These are phyloP conservation scores for Procambarus virginalis DNA, from an alignment of 1,140 invertebrate species.

Conservation along the genomic window DNA sequence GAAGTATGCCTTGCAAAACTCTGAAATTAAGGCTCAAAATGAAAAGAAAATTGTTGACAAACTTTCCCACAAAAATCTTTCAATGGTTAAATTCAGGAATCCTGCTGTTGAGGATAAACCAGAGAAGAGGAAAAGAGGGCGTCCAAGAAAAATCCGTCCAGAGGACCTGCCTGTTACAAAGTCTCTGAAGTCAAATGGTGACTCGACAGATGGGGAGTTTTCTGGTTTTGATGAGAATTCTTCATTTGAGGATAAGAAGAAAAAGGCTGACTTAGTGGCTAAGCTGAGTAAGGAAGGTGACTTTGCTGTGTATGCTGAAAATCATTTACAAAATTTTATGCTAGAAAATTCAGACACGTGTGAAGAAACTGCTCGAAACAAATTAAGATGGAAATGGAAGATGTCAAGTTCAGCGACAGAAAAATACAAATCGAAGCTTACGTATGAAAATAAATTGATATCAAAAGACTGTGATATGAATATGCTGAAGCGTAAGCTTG, in stretches of 20 bases:
- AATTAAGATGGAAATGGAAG: constrained; percentile 58
- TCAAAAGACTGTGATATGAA: constrained; percentile 5
- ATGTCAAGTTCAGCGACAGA: constrained; percentile 21
- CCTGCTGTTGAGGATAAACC: not conserved
- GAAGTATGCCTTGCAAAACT: constrained; percentile 24
- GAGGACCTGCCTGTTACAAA: not conserved
- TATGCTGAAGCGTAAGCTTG: constrained; percentile 39
- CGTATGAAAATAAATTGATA: not conserved
- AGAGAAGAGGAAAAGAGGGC: constrained; percentile 46
- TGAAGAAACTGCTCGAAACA: constrained; percentile 35
- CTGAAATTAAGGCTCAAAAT: constrained; percentile 2
- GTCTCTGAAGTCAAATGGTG: constrained; percentile 25
- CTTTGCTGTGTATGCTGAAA: constrained; percentile 52
- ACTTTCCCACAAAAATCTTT: constrained; percentile 12
- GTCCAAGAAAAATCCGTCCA: constrained; percentile 33
- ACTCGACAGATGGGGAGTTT: constrained; percentile 66
- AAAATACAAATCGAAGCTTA: constrained; percentile 44
- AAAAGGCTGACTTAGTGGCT: constrained; percentile 22
- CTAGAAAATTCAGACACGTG: constrained; percentile 17
- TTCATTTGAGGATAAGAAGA: constrained; percentile 47
- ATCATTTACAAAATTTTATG: constrained; percentile 51
- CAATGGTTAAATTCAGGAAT: not conserved
- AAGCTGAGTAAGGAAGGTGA: constrained; percentile 36
- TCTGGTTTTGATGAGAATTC: constrained; percentile 69
- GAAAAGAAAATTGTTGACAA: not conserved